Evolutionary conservation across 2,888 invertebrate species (phyloP), one percentile per base, ranked within the genome.

Genomic region (Horisme vitalbata): DNA sequence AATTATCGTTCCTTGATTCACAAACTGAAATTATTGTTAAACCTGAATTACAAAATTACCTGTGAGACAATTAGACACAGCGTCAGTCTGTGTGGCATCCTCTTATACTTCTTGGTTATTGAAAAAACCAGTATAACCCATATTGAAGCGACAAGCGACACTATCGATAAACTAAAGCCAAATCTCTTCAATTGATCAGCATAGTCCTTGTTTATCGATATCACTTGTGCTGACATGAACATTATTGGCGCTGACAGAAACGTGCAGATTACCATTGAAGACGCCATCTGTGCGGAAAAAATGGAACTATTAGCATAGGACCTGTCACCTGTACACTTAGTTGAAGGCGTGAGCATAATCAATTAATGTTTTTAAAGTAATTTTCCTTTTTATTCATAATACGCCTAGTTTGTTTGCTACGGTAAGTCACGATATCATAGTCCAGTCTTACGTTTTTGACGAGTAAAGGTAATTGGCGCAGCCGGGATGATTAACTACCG

Each of bases 191-290:
- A 79, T 61, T 97, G 93, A 14, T 91, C 92, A 0, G 95, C 92
- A 71, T 95, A 97, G 66, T 96, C 94, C 59, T 94, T 93, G 34
- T 95, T 94, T 32, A 96, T 81, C 0, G 95, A 94, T 59, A 98
- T 96, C 92, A 98, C 94, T 90, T 97, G 96, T 1, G 98, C 97
- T 0, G 98, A 98, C 47, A 98, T 93, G 75, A 97, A 98, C 96
- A 98, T 98, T 62, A 98, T 90, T 0, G 98, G 98, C 0, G 97
- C 98, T 8, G 98, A 97, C 12, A 98, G 89, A 71, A 98, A 97
- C 0, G 98, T 99, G 63, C 97, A 97, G 1, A 96, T 95, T 3
- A 98, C 98, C 96, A 98, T 96, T 15, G 97, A 95, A 39, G 95
- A 96, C 0, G 98, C 97, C 79, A 98, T 94, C 95, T 97, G 74